Conservation (phyloP, 2,888 invertebrate species). For the Hoplodrina blanda region DNA sequence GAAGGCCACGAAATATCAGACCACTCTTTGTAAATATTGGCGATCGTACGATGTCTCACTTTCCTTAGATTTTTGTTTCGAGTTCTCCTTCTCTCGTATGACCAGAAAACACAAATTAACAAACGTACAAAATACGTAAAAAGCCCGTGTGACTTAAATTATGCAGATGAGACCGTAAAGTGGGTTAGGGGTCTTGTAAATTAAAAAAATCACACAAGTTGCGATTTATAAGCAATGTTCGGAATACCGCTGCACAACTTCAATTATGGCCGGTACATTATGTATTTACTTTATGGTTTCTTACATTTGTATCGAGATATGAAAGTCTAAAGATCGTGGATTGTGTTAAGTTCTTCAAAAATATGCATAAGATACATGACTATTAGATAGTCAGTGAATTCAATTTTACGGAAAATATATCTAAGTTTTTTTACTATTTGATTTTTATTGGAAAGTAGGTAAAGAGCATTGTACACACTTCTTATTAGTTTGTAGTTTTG, state of each 20-base stretch:
- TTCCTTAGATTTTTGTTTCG: neutral
- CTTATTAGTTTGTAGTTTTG: slow-evolving; percentile 35
- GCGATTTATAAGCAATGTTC: slow-evolving; percentile 35
- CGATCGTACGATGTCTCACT: neutral
- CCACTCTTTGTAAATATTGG: slow-evolving; percentile 64
- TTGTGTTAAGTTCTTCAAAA: neutral
- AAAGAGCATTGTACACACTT: slow-evolving; percentile 28
- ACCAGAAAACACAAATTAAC: neutral
- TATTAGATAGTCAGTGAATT: neutral
- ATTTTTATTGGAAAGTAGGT: slow-evolving; percentile 46
- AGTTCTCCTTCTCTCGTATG: neutral
- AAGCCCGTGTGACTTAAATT: slow-evolving; percentile 31
- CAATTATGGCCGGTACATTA: slow-evolving; percentile 24
- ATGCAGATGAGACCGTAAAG: slow-evolving; percentile 43
- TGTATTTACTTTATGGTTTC: slow-evolving; percentile 19
- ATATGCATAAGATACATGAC: neutral
- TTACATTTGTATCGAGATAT: slow-evolving; percentile 9
- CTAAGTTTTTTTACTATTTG: slow-evolving; percentile 5
- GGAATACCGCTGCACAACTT: slow-evolving; percentile 47
- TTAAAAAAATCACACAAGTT: slow-evolving; percentile 36
- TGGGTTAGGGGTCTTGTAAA: slow-evolving; percentile 42
- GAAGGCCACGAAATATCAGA: slow-evolving; percentile 75
- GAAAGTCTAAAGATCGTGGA: neutral
- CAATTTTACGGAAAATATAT: neutral
- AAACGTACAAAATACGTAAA: neutral